Conservation (phyloP, 35 echinoderm and acorn worm species). For the Heliocidaris tuberculata region DNA sequence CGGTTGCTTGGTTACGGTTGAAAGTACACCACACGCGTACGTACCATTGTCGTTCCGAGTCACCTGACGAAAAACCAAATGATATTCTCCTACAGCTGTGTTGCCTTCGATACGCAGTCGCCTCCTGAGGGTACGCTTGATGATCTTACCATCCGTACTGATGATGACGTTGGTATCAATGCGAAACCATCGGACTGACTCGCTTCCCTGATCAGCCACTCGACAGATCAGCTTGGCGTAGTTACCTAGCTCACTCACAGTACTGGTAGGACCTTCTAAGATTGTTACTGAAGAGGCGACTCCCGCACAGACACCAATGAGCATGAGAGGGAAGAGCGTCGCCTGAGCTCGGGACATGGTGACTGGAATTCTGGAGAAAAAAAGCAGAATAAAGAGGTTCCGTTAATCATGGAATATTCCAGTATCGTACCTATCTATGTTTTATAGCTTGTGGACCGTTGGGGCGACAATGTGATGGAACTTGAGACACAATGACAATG, state of each 20-base stretch:
- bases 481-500: background rate
- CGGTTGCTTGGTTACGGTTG: background rate
- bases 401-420: background rate
- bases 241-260: background rate
- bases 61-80: background rate
- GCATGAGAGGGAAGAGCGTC: background rate
- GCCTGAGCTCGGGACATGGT: background rate
- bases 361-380: background rate
- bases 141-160: constrained; percentile 13
- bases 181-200: constrained; percentile 12
- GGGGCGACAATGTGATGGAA: too few relatives aligned
- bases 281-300: background rate
- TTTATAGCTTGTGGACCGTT: too few relatives aligned
- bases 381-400: background rate
- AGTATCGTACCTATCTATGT: background rate
- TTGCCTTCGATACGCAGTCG: constrained; percentile 23
- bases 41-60: background rate
- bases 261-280: background rate
- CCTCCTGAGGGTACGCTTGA: constrained; percentile 16
- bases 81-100: background rate
- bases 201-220: constrained; percentile 21
- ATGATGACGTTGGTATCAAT: constrained; percentile 23
- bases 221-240: background rate
- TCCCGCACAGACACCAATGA: background rate
- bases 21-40: constrained; percentile 14